Percentiles rank a stretch among this genome's conserved stretches.
These are phyloP conservation scores for Ichneumoninae sp. DNA, from an alignment of 2,888 invertebrate genomes.

Conservation along the genomic window DNA sequence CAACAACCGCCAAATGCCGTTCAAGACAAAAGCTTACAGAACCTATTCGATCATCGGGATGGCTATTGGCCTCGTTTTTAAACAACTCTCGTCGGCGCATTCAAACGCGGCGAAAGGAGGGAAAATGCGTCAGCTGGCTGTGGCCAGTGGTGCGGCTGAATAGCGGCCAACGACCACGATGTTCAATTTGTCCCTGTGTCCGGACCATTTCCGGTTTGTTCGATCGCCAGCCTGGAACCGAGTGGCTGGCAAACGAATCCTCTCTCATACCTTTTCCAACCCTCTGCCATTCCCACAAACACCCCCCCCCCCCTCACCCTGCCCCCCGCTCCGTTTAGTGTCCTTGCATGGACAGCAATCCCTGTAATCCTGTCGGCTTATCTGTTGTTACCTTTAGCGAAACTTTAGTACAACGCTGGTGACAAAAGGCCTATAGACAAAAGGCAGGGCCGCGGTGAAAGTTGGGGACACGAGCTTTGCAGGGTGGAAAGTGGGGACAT, in stretches of 20 bases:
- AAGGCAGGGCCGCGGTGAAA: slow-evolving; percentile 17
- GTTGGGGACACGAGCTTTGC: slow-evolving; percentile 36
- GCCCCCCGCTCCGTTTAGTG: neutral
- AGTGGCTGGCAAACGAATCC: slow-evolving; percentile 42
- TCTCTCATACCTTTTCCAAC: slow-evolving; percentile 12
- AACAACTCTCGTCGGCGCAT: slow-evolving; percentile 37
- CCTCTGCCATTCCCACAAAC: neutral
- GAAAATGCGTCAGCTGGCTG: slow-evolving; percentile 61
- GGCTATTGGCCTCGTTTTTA: slow-evolving; percentile 35
- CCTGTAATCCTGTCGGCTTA: slow-evolving; percentile 51
- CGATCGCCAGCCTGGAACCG: slow-evolving; percentile 50
- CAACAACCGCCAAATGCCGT: neutral
- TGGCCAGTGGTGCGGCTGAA: slow-evolving; percentile 48
- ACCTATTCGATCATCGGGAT: slow-evolving; percentile 29
- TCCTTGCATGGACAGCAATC: neutral
- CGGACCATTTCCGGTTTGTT: slow-evolving; percentile 68
- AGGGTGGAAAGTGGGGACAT: too few relatives aligned
- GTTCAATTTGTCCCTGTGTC: slow-evolving; percentile 75
- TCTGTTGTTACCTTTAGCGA: slow-evolving; percentile 51
- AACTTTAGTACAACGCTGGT: slow-evolving; percentile 28
- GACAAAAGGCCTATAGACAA: slow-evolving; percentile 13
- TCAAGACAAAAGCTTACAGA: slow-evolving; percentile 1
- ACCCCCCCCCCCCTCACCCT: neutral
- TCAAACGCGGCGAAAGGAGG: slow-evolving; percentile 13
- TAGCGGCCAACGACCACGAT: slow-evolving; percentile 68